A percentile compares a stretch with the other conserved stretches of the same genome.
Conservation (phyloP, 2,888 invertebrate species). For the Mantis religiosa region DNA sequence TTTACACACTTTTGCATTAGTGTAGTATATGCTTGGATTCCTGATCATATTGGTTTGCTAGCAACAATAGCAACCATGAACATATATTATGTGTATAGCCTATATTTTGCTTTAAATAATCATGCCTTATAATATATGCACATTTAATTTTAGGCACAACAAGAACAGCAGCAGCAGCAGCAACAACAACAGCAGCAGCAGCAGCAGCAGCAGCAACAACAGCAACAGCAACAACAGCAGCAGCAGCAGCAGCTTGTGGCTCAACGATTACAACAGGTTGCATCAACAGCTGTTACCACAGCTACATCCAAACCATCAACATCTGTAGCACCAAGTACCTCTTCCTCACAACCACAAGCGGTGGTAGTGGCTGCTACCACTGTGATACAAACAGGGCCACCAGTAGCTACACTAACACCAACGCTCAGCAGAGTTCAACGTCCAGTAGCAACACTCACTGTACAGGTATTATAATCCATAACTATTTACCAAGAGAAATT, state of each 20-base stretch:
- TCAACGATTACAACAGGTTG: slow-evolving; percentile 40
- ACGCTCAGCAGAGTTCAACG: neutral
- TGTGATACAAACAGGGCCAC: slow-evolving; percentile 3
- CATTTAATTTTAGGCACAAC: neutral
- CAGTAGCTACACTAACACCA: slow-evolving; percentile 25
- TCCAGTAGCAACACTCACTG: slow-evolving; percentile 29
- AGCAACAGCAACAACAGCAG: neutral
- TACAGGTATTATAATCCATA: slow-evolving; percentile 23
- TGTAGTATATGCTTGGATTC: too few species aligned
- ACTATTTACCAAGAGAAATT: too few species aligned
- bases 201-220: slow-evolving; percentile 25
- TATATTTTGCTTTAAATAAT: too few species aligned
- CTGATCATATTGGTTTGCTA: too few species aligned
- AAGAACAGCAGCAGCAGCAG: neutral
- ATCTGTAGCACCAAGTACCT: slow-evolving; percentile 34
- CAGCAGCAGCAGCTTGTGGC: slow-evolving; percentile 33
- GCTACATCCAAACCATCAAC: slow-evolving; percentile 34
- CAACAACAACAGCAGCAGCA: neutral
- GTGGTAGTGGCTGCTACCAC: slow-evolving; percentile 13
- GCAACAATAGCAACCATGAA: too few species aligned
- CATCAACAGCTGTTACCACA: slow-evolving; percentile 35
- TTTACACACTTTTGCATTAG: too few species aligned
- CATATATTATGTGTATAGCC: too few species aligned
- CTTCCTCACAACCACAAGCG: slow-evolving; percentile 34
- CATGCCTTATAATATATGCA: too few species aligned